These are phyloP conservation scores for Aleiodes alternator DNA, from an alignment of 2,888 invertebrate genomes.

Conservation along the genomic window DNA sequence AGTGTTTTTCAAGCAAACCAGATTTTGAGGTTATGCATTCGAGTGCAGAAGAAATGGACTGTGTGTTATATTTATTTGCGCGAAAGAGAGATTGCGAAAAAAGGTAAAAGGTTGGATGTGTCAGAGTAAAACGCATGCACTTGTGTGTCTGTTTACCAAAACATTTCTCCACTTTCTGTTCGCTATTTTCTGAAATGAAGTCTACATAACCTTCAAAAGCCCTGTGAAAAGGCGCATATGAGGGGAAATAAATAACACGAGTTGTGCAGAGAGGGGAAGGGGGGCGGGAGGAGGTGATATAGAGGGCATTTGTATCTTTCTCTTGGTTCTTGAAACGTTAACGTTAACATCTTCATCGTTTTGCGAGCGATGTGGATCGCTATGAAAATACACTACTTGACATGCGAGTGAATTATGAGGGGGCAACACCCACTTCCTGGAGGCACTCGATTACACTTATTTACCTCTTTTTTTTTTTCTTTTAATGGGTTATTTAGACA, in stretches of 20 bases:
- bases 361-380: constrained; percentile 53
- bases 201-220: too few relatives aligned
- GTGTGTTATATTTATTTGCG: too few relatives aligned
- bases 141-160: too few relatives aligned
- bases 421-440: constrained; percentile 67
- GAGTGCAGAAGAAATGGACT: too few relatives aligned
- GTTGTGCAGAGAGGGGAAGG: background rate
- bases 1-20: too few relatives aligned
- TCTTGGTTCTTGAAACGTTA: constrained; percentile 62
- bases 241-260: too few relatives aligned
- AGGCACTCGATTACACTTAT: constrained; percentile 57
- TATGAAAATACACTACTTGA: constrained; percentile 52
- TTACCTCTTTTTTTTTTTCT: constrained; percentile 34
- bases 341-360: constrained; percentile 65
- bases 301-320: constrained; percentile 64
- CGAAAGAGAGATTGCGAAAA: too few relatives aligned
- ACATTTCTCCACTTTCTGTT: too few relatives aligned
- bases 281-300: constrained; percentile 38
- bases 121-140: too few relatives aligned
- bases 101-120: background rate
- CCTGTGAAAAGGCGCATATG: too few relatives aligned
- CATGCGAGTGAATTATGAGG: constrained; percentile 67
- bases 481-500: constrained; percentile 19
- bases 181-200: too few relatives aligned
- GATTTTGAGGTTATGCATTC: too few relatives aligned